Base-by-base conservation (phyloP, 2,797 vertebrate genomes). In the Diplodus sargus region DNA sequence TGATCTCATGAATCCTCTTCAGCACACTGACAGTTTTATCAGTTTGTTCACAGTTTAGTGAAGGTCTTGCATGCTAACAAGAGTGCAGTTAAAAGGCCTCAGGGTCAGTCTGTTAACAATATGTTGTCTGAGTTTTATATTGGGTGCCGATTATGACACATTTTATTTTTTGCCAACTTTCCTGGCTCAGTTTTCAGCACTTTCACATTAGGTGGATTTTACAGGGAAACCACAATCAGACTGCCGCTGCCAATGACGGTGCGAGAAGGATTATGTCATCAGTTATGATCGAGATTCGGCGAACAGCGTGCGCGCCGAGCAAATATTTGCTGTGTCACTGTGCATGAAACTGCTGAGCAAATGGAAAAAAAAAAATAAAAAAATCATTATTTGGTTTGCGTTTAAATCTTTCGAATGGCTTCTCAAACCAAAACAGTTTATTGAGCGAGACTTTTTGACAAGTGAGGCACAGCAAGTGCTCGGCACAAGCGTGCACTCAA, bases 401-500 rank as follows among this genome's bases (percentile, higher is more conserved):
- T 70, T 28, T 43, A 52, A 76, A 72, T 75, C 28, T 63, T 65
- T 65, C 4, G 3, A 78, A 84, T 63, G n/a, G 57, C 17, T 67
- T 62, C 74, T 63, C 4, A 71, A 73, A 70, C 39, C 70, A 64
- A 70, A 84, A 81, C 66, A 78, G 51, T 78, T 87, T 28, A 79
- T 22, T 4, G 0, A 53, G 57, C 66, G 22, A 17, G 18, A 52
- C 14, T 71, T 75, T 52, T 48, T 64, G 65, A 39, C n/a, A 30
- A 69, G 22, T 45, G 28, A 51, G n/a, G 1, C 57, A 62, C 28
- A 75, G 56, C 25, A 54, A 70, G 61, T 69, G 10, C 63, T 64
- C 23, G 16, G 22, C 25, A 51, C 42, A 30, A 70, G 71, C 57
- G 43, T 67, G 48, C 53, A 42, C 59, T 71, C 28, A 45, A 45